Conservation (phyloP, 2,113 vertebrate species). For the Leptobrachium leishanense region DNA sequence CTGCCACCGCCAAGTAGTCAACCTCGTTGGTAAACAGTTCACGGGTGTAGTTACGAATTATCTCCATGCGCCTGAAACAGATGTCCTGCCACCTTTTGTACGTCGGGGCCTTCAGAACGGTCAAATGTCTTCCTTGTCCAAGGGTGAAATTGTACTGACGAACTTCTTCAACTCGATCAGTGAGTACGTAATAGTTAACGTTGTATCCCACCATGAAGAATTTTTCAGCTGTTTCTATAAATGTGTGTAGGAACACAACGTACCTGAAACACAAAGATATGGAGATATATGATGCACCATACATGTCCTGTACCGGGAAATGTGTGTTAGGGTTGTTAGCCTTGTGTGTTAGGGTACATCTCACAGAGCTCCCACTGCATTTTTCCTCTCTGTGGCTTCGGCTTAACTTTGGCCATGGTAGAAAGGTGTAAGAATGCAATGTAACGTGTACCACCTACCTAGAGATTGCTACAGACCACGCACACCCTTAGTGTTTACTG, state of each 20-base stretch:
- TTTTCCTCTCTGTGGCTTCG: too few species aligned
- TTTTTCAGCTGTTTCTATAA: constrained; percentile 57
- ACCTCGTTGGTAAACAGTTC: constrained; percentile 54
- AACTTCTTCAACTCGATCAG: constrained; percentile 56
- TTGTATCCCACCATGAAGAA: constrained; percentile 64
- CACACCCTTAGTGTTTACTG: too few species aligned
- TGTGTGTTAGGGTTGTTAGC: too few species aligned
- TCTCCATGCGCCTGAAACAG: constrained; percentile 65
- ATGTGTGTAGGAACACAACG: constrained; percentile 59
- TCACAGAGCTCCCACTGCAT: too few species aligned
- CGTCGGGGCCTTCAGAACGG: constrained; percentile 50
- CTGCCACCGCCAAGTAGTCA: constrained; percentile 65
- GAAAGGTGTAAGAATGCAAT: too few species aligned
- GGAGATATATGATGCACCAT: too few species aligned
- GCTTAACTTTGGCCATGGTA: too few species aligned
- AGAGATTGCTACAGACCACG: too few species aligned
- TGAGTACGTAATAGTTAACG: constrained; percentile 63
- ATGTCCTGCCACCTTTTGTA: constrained; percentile 64
- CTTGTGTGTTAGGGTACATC: too few species aligned
- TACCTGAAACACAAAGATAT: constrained; percentile 9
- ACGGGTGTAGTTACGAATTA: constrained; percentile 55
- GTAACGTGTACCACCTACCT: too few species aligned
- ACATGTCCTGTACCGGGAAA: too few species aligned
- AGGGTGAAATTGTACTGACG: constrained; percentile 47
- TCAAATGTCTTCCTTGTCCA: constrained; percentile 51